Percentiles rank a stretch among this genome's conserved stretches.
Evolutionary conservation across 1,140 invertebrate genomes (phyloP).

Genomic region (Hypothenemus hampei): DNA sequence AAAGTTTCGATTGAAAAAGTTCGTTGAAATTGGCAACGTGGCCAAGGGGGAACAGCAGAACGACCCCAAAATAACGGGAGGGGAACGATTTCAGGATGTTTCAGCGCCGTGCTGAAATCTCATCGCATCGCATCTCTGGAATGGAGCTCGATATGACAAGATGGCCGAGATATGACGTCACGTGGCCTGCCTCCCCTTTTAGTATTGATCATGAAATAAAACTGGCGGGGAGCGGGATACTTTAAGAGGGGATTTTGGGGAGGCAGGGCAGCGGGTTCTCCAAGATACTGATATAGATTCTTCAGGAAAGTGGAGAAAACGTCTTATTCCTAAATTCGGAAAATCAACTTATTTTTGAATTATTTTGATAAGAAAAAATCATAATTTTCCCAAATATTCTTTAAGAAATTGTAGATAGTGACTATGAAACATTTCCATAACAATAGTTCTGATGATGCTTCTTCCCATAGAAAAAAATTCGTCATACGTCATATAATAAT

Average conservation of each 20-base stretch:
- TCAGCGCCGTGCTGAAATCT: constrained; percentile 33
- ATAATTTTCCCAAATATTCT: no score
- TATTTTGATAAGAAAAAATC: no score
- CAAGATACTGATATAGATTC: constrained; percentile 6
- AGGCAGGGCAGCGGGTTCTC: not conserved
- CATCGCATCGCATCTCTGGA: constrained; percentile 39
- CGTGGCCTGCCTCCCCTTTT: constrained; percentile 36
- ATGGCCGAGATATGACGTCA: constrained; percentile 46
- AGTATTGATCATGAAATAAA: constrained; percentile 41
- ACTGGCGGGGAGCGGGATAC: constrained; percentile 32
- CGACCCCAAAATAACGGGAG: constrained; percentile 19
- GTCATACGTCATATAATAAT: constrained; percentile 8
- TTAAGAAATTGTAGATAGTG: no score
- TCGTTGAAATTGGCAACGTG: constrained; percentile 11
- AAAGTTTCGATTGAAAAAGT: no score
- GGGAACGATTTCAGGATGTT: constrained; percentile 32
- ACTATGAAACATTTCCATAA: constrained; percentile 4
- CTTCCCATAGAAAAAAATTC: constrained; percentile 20
- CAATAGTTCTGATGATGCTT: not conserved
- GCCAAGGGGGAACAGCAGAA: constrained; percentile 10
- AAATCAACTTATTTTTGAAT: no score
- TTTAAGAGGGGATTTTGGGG: not conserved
- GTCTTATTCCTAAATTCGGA: no score
- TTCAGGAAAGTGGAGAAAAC: not conserved
- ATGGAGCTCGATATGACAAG: constrained; percentile 44